Evolutionary conservation across 2,888 invertebrate species (phyloP).

Genomic region (Biston stratarius): DNA sequence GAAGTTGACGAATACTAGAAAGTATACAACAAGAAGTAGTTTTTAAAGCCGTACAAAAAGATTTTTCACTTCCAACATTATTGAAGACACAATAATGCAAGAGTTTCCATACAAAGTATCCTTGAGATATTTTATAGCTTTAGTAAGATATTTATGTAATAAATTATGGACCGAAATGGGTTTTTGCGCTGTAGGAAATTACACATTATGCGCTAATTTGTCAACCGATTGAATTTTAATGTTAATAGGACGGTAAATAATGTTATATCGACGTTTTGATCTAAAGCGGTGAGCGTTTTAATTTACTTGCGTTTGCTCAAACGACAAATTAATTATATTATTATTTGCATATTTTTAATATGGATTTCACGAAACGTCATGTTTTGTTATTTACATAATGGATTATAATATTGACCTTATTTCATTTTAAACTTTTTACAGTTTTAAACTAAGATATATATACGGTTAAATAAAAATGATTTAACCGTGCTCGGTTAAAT

Average conservation of each 20-base stretch:
- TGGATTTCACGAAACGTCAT: background rate
- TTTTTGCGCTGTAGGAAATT: conserved; percentile 63
- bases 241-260: conserved; percentile 35
- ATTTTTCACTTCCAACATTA: conserved; percentile 59
- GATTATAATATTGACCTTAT: no score
- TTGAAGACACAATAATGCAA: conserved; percentile 65
- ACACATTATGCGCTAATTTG: conserved; percentile 61
- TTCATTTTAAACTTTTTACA: no score
- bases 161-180: conserved; percentile 70
- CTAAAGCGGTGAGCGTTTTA: conserved; percentile 23
- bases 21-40: no score
- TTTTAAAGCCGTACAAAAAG: conserved; percentile 38
- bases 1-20: no score
- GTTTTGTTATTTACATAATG: background rate
- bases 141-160: conserved; percentile 74
- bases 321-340: conserved; percentile 1
- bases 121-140: conserved; percentile 71
- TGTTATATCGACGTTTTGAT: conserved; percentile 30
- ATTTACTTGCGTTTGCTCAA: conserved; percentile 2
- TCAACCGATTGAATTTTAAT: conserved; percentile 54
- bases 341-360: conserved; percentile 9
- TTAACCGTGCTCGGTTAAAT: no score
- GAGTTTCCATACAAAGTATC: conserved; percentile 55
- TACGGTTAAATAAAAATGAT: background rate
- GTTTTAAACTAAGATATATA: background rate